Evolutionary conservation across 2,888 invertebrate genomes (phyloP).

Genomic region (Synergus japonicus): DNA sequence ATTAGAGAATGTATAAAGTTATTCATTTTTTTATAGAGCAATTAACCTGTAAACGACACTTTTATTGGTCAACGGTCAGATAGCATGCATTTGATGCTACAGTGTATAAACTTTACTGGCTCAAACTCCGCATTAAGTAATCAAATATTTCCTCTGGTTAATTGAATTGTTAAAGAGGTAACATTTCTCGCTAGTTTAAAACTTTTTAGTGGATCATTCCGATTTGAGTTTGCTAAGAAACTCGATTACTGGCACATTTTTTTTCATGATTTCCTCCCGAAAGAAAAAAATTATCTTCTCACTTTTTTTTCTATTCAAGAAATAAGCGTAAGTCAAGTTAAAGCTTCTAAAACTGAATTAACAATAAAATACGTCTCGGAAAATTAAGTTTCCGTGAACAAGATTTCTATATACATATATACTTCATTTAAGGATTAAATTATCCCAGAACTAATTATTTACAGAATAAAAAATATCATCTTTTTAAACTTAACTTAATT

Average conservation of each 20-base stretch:
- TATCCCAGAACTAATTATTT: background rate
- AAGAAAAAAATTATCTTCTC: background rate
- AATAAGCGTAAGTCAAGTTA: background rate
- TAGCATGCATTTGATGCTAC: background rate
- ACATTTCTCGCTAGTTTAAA: background rate
- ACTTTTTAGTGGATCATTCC: background rate
- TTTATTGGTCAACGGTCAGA: background rate
- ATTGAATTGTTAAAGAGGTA: conserved; percentile 11
- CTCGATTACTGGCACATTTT: conserved; percentile 11
- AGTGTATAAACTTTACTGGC: background rate
- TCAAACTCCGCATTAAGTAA: background rate
- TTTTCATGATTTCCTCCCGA: background rate
- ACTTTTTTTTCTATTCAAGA: background rate
- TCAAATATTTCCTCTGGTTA: conserved; percentile 12
- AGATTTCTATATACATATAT: background rate
- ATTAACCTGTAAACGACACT: background rate
- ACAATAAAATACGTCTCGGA: background rate
- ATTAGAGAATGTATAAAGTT: background rate
- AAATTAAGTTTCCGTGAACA: background rate
- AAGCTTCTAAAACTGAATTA: background rate
- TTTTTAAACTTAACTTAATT: background rate
- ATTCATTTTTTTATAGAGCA: background rate
- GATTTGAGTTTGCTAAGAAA: background rate
- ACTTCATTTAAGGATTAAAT: background rate
- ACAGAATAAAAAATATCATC: background rate